Evolutionary conservation across 2,113 vertebrate genomes (phyloP).

Genomic region (Acanthisitta chloris): DNA sequence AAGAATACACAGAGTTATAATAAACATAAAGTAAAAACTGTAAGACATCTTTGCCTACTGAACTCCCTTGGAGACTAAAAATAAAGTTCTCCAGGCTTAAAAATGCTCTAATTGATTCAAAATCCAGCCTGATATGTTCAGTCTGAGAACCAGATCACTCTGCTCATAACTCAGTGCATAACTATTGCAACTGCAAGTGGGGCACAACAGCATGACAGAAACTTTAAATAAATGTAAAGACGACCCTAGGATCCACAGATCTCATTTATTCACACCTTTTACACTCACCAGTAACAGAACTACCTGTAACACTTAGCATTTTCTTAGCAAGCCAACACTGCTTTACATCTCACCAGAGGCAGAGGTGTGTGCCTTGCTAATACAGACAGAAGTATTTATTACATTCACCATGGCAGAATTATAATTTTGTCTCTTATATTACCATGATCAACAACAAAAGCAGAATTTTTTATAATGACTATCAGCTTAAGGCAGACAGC

Average conservation of each 20-base stretch:
- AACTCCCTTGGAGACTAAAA: constrained; percentile 2
- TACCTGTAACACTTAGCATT: neutral
- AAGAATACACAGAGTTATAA: neutral
- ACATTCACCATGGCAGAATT: neutral
- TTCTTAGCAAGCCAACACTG: neutral
- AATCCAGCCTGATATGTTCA: neutral
- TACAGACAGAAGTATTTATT: neutral
- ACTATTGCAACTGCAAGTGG: neutral
- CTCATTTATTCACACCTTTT: neutral
- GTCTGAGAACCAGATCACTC: neutral
- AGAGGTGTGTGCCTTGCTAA: neutral
- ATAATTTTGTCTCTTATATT: neutral
- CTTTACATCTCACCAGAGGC: neutral
- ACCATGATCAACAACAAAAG: neutral
- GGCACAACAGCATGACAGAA: neutral
- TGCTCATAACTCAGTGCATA: neutral
- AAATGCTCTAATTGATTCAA: constrained; percentile 1
- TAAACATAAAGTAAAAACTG: neutral
- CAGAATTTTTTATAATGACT: neutral
- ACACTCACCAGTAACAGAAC: neutral
- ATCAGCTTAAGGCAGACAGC: neutral
- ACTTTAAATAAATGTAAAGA: neutral
- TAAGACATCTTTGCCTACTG: neutral
- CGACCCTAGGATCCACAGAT: neutral
- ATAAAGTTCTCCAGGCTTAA: neutral